These are phyloP conservation scores for Anas capensis DNA, from an alignment of 2,797 vertebrate species.

Conservation along the genomic window DNA sequence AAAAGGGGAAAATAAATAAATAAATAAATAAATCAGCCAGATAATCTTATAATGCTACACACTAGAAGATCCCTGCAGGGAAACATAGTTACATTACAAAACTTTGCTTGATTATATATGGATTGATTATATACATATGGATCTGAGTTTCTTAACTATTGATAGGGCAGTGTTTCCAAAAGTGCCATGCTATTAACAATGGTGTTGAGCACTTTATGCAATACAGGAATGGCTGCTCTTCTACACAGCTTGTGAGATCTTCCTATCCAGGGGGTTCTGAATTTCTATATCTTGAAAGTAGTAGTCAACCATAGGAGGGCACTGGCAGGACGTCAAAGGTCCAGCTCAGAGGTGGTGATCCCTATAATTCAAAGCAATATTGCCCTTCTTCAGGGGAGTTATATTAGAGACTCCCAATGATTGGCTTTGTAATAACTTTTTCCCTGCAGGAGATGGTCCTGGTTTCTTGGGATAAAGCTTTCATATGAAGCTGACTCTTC, in stretches of 20 bases:
- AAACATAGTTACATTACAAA: neutral
- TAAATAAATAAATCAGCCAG: neutral
- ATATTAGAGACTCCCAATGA: neutral
- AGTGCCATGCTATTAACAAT: accelerated
- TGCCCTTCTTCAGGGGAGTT: neutral
- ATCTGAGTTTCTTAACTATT: neutral
- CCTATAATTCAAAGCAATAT: constrained; percentile 16
- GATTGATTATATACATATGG: neutral
- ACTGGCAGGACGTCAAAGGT: accelerated
- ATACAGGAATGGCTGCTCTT: neutral
- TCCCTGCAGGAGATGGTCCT: neutral
- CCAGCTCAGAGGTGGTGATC: neutral
- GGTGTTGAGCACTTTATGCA: neutral
- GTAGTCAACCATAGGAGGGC: neutral
- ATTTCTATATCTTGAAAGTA: neutral
- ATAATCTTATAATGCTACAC: accelerated
- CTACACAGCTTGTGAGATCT: neutral
- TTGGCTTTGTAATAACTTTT: neutral
- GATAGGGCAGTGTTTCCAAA: neutral
- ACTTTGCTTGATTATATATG: neutral
- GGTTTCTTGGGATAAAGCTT: neutral
- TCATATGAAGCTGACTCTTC: neutral
- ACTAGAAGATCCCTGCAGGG: neutral
- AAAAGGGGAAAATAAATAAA: neutral
- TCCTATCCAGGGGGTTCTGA: neutral